These are phyloP conservation scores for Pangasius djambal DNA, from an alignment of 2,797 vertebrate genomes.

Conservation along the genomic window DNA sequence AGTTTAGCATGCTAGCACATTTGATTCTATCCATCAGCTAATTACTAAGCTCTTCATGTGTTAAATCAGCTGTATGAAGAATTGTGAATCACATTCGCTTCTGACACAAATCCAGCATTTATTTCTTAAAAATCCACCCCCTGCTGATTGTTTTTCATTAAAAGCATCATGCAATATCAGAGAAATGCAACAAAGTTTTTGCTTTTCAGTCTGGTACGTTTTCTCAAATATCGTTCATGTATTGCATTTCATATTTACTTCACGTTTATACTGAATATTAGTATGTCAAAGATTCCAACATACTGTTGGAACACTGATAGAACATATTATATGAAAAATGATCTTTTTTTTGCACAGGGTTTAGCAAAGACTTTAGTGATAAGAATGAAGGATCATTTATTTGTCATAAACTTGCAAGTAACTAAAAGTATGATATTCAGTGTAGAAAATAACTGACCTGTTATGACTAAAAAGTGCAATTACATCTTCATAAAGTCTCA, in stretches of 20 bases:
- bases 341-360: neutral
- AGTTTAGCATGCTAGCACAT: neutral
- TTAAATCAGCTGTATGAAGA: neutral
- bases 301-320: neutral
- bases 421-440: neutral
- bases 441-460: too few relatives aligned
- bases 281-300: neutral
- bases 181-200: neutral
- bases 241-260: neutral
- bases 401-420: neutral
- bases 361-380: neutral
- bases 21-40: constrained; percentile 6
- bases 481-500: neutral
- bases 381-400: neutral
- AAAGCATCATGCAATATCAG: neutral
- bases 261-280: neutral
- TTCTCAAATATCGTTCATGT: neutral
- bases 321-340: neutral
- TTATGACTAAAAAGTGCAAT: neutral
- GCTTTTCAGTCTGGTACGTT: neutral
- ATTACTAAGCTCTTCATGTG: neutral
- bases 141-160: neutral
- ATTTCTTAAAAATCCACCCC: neutral
- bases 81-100: neutral
- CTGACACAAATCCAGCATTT: neutral